These are phyloP conservation scores for Palythoa caribaeorum DNA, from an alignment of 92 coral and sea anemone genomes.

Conservation along the genomic window DNA sequence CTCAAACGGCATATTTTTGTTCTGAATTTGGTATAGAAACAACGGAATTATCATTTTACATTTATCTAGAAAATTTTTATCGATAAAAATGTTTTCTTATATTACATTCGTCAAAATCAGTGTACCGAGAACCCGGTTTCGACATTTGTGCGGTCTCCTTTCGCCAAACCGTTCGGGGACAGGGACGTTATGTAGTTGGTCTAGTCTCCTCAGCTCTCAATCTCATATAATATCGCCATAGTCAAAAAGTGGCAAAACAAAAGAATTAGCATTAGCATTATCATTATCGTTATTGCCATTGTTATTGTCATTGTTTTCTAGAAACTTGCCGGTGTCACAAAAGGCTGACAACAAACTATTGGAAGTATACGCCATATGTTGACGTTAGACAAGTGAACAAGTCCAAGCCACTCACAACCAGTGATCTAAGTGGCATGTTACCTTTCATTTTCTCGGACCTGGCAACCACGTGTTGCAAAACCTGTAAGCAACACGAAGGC, in stretches of 20 bases:
- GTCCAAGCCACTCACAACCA: neutral
- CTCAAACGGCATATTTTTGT: too few species aligned
- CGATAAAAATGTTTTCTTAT: neutral
- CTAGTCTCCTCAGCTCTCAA: too few species aligned
- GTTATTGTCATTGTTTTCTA: neutral
- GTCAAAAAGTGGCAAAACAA: too few species aligned
- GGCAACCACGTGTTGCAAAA: conserved; percentile 72
- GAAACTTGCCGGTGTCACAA: conserved; percentile 86
- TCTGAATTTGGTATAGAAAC: too few species aligned
- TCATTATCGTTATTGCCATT: too few species aligned
- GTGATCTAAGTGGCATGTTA: conserved; percentile 76
- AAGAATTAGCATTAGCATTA: too few species aligned
- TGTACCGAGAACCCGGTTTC: too few species aligned
- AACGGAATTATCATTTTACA: neutral
- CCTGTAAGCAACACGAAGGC: conserved; percentile 74
- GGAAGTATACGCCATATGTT: conserved; percentile 80
- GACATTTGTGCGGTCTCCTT: too few species aligned
- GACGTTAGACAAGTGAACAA: conserved; percentile 32
- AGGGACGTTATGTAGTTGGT: too few species aligned
- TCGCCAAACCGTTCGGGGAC: too few species aligned
- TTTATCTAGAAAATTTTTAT: too few species aligned
- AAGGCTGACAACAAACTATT: conserved; percentile 75
- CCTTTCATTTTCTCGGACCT: conserved; percentile 76
- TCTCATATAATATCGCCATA: too few species aligned
- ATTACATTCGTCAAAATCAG: neutral